phyloP scores from a whole-genome alignment of 2,113 vertebrate species.

The Telmatochromis sp. region DNA sequence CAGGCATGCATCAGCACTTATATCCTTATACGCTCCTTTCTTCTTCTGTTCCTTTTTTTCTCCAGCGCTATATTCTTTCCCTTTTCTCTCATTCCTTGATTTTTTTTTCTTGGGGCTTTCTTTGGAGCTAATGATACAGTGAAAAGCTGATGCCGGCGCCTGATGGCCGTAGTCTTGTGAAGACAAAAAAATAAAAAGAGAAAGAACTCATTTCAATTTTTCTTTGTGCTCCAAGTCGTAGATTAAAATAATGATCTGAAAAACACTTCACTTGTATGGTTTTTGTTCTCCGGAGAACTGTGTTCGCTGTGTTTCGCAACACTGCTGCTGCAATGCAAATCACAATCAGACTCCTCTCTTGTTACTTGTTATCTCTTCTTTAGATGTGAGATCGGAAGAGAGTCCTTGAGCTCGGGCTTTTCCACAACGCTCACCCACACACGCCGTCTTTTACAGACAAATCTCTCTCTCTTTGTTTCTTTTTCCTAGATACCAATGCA shows the following conservation, averaged over 20 bases:
- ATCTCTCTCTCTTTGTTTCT: background rate
- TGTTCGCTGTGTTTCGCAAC: conserved; percentile 14
- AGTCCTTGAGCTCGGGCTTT: conserved; percentile 21
- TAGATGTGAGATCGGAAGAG: conserved; percentile 33
- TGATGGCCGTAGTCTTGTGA: background rate
- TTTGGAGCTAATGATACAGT: conserved; percentile 38
- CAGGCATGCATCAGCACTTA: conserved; percentile 46
- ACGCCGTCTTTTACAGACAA: background rate
- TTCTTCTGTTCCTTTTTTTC: background rate
- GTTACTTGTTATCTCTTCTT: conserved; percentile 46
- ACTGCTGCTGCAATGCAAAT: conserved; percentile 29
- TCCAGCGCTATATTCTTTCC: background rate
- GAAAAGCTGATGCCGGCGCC: conserved; percentile 8
- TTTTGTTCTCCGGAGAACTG: conserved; percentile 20
- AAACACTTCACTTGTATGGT: background rate
- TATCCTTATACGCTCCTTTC: background rate
- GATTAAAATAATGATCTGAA: conserved; percentile 36
- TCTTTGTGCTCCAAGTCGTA: background rate
- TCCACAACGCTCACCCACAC: background rate
- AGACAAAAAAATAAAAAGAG: background rate
- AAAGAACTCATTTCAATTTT: conserved; percentile 23
- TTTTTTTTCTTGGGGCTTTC: background rate
- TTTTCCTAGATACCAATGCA: background rate
- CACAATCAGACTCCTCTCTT: conserved; percentile 14
- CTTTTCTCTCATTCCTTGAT: background rate